phyloP scores from a whole-genome alignment of 1,140 invertebrate species.

The Halesus radiatus region DNA sequence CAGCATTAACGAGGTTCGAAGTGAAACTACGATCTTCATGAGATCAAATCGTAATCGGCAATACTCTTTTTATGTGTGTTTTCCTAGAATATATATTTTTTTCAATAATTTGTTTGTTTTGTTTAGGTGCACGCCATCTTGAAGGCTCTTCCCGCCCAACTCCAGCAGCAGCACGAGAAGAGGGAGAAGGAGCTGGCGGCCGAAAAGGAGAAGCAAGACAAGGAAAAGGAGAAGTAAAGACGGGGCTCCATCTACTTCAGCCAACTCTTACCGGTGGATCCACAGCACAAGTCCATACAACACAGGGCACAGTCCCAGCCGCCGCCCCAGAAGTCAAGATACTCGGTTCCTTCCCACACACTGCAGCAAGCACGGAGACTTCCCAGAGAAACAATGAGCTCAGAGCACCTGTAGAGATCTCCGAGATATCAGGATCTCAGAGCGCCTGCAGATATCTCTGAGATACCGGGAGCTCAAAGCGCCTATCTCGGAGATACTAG shows the following conservation, averaged over 20 bases:
- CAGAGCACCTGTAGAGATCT: too few relatives aligned
- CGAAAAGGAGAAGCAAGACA: slow-evolving; percentile 64
- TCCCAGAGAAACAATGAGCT: not conserved
- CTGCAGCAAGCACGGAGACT: not conserved
- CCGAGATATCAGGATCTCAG: too few relatives aligned
- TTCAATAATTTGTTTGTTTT: not conserved
- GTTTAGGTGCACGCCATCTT: slow-evolving; percentile 83
- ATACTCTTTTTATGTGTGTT: too few relatives aligned
- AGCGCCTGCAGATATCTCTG: too few relatives aligned
- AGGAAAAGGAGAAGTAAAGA: slow-evolving; percentile 33
- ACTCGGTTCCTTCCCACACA: not conserved
- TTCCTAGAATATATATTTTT: too few relatives aligned
- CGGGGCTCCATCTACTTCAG: not conserved
- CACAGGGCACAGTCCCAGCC: slow-evolving; percentile 4
- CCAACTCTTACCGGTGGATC: slow-evolving; percentile 27
- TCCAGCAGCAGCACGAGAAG: slow-evolving; percentile 73
- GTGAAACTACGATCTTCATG: too few relatives aligned
- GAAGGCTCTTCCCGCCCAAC: slow-evolving; percentile 87
- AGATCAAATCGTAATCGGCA: too few relatives aligned
- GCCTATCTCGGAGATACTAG: too few relatives aligned
- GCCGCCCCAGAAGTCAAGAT: not conserved
- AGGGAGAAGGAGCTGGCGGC: slow-evolving; percentile 59
- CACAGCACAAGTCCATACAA: slow-evolving; percentile 13
- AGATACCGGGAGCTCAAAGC: too few relatives aligned
- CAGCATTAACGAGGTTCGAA: too few relatives aligned